These are phyloP conservation scores for Cepaea hortensis DNA, from an alignment of 2,888 invertebrate genomes.

Conservation along the genomic window DNA sequence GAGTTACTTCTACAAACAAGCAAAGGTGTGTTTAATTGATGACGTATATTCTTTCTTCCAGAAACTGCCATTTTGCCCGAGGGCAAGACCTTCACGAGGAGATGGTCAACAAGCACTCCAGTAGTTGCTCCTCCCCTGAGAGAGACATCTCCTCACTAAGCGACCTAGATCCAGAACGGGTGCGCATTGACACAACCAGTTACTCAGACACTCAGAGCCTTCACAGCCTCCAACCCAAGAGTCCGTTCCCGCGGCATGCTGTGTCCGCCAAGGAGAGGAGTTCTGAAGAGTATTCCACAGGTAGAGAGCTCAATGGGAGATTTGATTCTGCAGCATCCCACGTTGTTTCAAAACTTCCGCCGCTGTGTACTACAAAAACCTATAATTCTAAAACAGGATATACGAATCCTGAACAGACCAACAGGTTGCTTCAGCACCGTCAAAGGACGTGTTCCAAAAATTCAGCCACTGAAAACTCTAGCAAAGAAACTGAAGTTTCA, in stretches of 20 bases:
- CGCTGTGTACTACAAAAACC: not conserved
- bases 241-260: conserved; percentile 13
- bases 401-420: not conserved
- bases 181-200: not conserved
- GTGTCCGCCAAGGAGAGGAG: conserved; percentile 3
- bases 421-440: not conserved
- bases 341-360: too few species aligned
- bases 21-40: too few species aligned
- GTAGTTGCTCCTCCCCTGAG: conserved; percentile 16
- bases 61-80: conserved; percentile 42
- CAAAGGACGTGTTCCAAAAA: not conserved
- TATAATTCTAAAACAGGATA: not conserved
- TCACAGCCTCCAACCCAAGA: not conserved
- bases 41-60: not conserved
- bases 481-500: not conserved
- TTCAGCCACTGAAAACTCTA: not conserved
- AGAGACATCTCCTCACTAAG: not conserved
- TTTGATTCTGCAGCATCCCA: not conserved
- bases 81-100: conserved; percentile 37
- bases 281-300: not conserved
- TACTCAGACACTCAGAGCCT: not conserved
- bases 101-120: conserved; percentile 42
- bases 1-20: too few species aligned
- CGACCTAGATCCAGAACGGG: conserved; percentile 29
- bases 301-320: not conserved